Evolutionary conservation across 2,888 invertebrate genomes (phyloP).

Genomic region (Luperina testacea): DNA sequence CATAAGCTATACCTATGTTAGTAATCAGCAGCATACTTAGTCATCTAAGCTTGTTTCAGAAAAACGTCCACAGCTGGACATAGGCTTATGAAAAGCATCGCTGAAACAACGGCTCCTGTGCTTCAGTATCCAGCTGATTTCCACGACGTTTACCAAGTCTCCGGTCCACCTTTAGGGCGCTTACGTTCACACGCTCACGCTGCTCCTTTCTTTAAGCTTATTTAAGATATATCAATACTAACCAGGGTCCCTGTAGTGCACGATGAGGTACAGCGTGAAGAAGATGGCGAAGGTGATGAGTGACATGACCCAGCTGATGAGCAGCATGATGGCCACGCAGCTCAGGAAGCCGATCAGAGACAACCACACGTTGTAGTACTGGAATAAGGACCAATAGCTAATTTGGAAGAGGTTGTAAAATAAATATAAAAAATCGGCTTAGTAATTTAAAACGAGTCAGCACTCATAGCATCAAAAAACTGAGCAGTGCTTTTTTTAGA

Average conservation of each 20-base stretch:
- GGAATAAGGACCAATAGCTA: constrained; percentile 69
- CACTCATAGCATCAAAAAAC: background rate
- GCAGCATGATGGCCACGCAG: constrained; percentile 97
- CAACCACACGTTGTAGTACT: constrained; percentile 98
- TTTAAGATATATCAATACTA: constrained; percentile 43
- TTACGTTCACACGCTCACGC: background rate
- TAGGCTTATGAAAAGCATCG: background rate
- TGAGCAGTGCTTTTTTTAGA: background rate
- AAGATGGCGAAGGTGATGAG: constrained; percentile 97
- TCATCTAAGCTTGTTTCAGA: background rate
- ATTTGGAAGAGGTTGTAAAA: background rate
- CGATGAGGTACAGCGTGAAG: constrained; percentile 96
- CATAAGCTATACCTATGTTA: no score
- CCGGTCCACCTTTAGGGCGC: background rate
- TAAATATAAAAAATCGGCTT: background rate
- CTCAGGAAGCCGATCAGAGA: constrained; percentile 95
- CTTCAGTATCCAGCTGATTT: background rate
- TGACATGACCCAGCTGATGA: constrained; percentile 98
- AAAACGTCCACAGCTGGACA: background rate
- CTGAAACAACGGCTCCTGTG: background rate
- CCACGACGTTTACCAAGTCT: background rate
- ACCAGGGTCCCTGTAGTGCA: constrained; percentile 98
- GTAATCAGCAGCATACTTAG: background rate
- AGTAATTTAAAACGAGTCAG: background rate
- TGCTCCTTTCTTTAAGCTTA: background rate